Evolutionary conservation across 2,113 vertebrate genomes (phyloP).

Genomic region (Fukomys damarensis): DNA sequence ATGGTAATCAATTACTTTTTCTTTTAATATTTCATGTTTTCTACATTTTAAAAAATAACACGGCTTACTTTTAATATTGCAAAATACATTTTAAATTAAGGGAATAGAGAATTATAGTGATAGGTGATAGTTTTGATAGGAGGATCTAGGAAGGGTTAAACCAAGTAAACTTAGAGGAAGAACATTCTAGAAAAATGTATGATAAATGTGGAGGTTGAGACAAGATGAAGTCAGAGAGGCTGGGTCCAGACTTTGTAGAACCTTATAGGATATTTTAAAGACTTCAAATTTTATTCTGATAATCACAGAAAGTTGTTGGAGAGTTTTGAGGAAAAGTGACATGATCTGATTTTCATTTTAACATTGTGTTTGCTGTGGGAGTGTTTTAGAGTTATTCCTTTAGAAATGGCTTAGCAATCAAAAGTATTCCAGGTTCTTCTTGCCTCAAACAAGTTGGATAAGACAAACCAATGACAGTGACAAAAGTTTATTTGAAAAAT

Average conservation of each 20-base stretch:
- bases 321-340: background rate
- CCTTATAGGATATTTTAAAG: background rate
- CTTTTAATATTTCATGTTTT: slow-evolving; percentile 11
- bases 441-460: background rate
- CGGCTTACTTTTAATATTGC: background rate
- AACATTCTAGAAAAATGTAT: background rate
- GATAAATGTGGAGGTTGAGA: background rate
- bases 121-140: background rate
- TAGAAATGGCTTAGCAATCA: background rate
- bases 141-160: background rate
- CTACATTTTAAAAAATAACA: background rate
- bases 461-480: background rate
- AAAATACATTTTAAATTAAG: slow-evolving; percentile 1
- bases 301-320: background rate
- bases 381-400: background rate
- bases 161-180: background rate
- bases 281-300: slow-evolving; percentile 4
- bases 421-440: background rate
- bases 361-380: background rate
- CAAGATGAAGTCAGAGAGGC: background rate
- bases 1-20: background rate
- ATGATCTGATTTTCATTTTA: background rate
- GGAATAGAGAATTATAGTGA: background rate
- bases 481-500: background rate
- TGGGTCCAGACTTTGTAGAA: background rate